Base-by-base conservation (phyloP, 2,888 invertebrate genomes). In the Drepana falcataria region DNA sequence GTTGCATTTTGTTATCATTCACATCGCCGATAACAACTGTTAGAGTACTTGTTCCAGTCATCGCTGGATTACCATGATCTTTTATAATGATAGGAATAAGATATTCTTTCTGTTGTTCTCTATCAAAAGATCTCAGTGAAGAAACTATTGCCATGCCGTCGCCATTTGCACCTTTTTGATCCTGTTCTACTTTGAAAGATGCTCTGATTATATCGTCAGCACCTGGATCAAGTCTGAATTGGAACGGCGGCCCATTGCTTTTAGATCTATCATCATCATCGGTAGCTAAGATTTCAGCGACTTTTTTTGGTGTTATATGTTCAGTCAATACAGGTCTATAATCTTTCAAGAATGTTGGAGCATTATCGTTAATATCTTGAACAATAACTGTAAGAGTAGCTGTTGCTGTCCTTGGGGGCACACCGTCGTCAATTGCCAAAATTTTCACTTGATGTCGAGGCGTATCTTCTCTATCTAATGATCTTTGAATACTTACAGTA, bases 141-240 rank as follows among this genome's bases (percentile, higher is more conserved):
- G 96, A 96, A n/a, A 99, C 96, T 53, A 97, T 96, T 52, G 99
- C 99, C 95, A 98, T 98, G 48, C 99, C 99, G 80, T 98, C 98
- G 51, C 98, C 98, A 75, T 98, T 98, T 52, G 98, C 98, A 65
- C 98, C 98, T 93, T 97, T 97, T 87, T 97, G 97, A 92, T 98
- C 97, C 90, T 98, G 98, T 84, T 97, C 97, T 54, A 99, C 97
- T 92, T 97, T 97, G 85, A 99, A 98, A 35, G 98, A 97, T 44
- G 97, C 96, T 74, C 97, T 93, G 62, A 98, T 98, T 62, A 97
- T 95, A 79, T 98, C 98, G 81, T 97, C 97, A 2, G 97, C 97
- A 67, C 97, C 97, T 47, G 98, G 97, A 76, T 98, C 98, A 89
- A 98, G 93, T 68, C 97, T 92, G 88, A 99, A 96, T 71, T 97